Evolutionary conservation across 2,113 vertebrate species (phyloP).

Genomic region (Microtus ochrogaster): DNA sequence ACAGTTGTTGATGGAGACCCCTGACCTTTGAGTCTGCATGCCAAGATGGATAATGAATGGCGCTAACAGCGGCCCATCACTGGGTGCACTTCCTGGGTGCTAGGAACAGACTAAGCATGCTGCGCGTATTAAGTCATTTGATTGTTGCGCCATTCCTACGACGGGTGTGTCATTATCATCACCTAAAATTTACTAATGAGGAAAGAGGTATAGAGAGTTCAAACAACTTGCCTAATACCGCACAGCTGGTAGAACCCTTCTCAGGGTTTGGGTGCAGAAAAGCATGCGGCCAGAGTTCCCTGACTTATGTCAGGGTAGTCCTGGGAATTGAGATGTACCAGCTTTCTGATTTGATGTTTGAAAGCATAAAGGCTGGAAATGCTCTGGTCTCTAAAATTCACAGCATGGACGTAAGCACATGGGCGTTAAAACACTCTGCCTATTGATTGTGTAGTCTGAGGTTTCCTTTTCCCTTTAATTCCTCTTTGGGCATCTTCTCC

Average conservation of each 20-base stretch:
- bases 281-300: not conserved
- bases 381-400: not conserved
- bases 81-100: not conserved
- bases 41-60: not conserved
- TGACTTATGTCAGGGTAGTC: not conserved
- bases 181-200: conserved; percentile 40
- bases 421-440: not conserved
- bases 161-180: not conserved
- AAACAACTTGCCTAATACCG: not conserved
- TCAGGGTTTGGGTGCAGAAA: not conserved
- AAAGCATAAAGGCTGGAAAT: not conserved
- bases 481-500: not conserved
- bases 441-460: not conserved
- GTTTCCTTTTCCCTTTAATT: conserved; percentile 13
- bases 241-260: not conserved
- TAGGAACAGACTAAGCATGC: not conserved
- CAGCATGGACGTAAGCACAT: not conserved
- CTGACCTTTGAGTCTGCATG: not conserved
- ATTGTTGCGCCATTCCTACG: not conserved
- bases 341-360: not conserved
- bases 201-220: not conserved
- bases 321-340: not conserved
- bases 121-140: conserved; percentile 12
- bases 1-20: not conserved
- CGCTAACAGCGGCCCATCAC: not conserved